Evolutionary conservation across 2,113 vertebrate genomes (phyloP), one percentile per base, ranked within the genome.

Genomic region (Plectropomus leopardus): DNA sequence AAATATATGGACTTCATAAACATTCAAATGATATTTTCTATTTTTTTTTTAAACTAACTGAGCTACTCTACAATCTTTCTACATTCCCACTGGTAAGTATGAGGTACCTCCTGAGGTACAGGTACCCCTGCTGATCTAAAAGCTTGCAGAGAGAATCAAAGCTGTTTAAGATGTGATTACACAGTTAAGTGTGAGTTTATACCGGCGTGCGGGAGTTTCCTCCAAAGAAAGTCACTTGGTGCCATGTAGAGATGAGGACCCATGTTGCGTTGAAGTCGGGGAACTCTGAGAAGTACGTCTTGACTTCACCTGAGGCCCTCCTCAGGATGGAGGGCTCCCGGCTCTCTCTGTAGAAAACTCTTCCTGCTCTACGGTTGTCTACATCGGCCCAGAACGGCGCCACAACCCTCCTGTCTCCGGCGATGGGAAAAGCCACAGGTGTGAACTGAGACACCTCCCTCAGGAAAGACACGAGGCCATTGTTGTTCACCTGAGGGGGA

Each of bases 361-460:
- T 94, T 0, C 98, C 98, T 0, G 97, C 97, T 6, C 90, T 95
- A 0, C 98, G 95, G 89, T 99, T 99, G 91, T 99, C 98, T 72
- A 99, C 97, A 0, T 99, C 98, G 0, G 98, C 97, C 98, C 98
- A 99, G 94, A 99, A 99, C 0, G 98, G 96, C 0, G 98, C 98
- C 51, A 99, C 97, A 4, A 98, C 98, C 0, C 97, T 94, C 10
- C 98, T 96, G 93, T 99, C 98, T 40, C 97, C 97, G 55, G 98
- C 97, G n/a, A 99, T 98, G 5, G 98, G 98, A 88, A 99, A 99
- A 55, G 98, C 98, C 61, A 97, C 98, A 0, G 98, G 98, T 0
- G 98, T 99, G 94, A 98, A 99, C 91, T 99, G 98, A 34, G 98
- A 99, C 10, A 99, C 98, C 80, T 99, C 98, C 76, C 96, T 97